These are phyloP conservation scores for Zosterops pallidus DNA, from an alignment of 2,113 vertebrate genomes.

Conservation along the genomic window DNA sequence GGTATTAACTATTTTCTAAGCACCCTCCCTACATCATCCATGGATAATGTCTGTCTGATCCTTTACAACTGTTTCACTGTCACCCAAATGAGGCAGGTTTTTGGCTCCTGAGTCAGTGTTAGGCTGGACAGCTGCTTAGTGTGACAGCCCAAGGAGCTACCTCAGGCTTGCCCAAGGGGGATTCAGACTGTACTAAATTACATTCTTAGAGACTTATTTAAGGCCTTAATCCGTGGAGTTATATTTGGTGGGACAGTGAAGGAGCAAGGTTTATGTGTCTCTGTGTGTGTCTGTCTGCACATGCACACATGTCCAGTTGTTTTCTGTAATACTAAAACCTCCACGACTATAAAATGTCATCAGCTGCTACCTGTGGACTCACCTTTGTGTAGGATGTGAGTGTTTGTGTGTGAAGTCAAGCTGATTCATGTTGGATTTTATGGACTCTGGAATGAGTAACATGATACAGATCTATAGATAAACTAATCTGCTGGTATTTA, in stretches of 20 bases:
- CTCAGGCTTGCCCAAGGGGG: constrained; percentile 23
- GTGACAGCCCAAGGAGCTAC: constrained; percentile 23
- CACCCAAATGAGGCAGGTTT: constrained; percentile 9
- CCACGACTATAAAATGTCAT: neutral
- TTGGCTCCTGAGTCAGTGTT: constrained; percentile 26
- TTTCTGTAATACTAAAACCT: neutral
- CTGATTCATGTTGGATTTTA: constrained; percentile 32
- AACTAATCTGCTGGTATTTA: constrained; percentile 56
- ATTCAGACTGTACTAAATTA: constrained; percentile 13
- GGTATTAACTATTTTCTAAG: neutral
- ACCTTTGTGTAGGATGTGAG: neutral
- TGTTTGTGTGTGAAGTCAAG: neutral
- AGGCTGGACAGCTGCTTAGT: constrained; percentile 49
- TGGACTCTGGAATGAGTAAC: constrained; percentile 50
- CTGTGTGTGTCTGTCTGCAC: neutral
- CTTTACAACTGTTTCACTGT: constrained; percentile 26
- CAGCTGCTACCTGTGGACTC: neutral
- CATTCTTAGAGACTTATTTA: constrained; percentile 36
- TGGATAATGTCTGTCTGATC: constrained; percentile 26
- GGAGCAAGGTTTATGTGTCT: neutral
- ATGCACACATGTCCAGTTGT: neutral
- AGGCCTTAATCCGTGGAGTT: constrained; percentile 39
- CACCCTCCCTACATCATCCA: neutral
- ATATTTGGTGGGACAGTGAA: constrained; percentile 41
- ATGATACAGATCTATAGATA: constrained; percentile 60